Evolutionary conservation across 2,113 vertebrate species (phyloP).

Genomic region (Ia io): DNA sequence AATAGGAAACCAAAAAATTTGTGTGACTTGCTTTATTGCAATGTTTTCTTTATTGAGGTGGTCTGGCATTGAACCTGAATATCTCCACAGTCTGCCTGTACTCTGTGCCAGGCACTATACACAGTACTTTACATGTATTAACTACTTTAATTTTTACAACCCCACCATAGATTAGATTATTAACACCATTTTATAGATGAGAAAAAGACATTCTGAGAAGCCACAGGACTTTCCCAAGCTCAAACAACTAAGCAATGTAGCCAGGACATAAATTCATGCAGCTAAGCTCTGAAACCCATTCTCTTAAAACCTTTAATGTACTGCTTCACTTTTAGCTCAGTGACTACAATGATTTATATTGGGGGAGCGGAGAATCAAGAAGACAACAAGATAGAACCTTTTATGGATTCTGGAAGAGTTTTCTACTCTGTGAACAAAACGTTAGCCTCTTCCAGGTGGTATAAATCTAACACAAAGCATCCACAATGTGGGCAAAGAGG

Average conservation of each 20-base stretch:
- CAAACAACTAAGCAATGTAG: background rate
- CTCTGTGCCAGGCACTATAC: background rate
- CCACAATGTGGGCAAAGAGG: background rate
- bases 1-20: background rate
- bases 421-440: background rate
- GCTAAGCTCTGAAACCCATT: background rate
- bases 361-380: background rate
- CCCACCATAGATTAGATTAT: background rate
- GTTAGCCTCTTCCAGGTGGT: background rate
- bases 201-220: background rate
- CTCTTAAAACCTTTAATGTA: background rate
- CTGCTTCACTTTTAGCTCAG: background rate
- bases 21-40: background rate
- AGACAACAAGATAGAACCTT: background rate
- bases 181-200: background rate
- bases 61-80: background rate
- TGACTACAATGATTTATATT: background rate
- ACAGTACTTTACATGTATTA: background rate
- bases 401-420: background rate
- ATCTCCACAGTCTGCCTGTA: background rate
- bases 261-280: background rate
- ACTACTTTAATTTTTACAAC: background rate
- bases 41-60: background rate
- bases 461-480: background rate
- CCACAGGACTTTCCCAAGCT: background rate